These are phyloP conservation scores for Sphaerophoria rueppellii DNA, from an alignment of 2,888 invertebrate genomes.

Conservation along the genomic window DNA sequence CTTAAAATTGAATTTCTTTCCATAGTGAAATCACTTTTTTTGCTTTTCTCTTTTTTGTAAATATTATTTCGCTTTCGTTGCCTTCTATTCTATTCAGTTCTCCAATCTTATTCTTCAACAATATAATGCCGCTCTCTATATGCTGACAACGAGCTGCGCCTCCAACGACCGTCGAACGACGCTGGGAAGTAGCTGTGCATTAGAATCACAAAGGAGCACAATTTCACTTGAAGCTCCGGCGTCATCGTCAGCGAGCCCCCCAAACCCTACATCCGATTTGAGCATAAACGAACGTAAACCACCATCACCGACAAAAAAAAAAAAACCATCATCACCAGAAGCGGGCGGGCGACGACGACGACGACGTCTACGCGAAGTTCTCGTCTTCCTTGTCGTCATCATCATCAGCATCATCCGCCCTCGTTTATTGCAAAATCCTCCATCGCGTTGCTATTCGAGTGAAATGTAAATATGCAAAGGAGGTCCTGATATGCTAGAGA, in stretches of 20 bases:
- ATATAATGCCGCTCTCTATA: conserved; percentile 24
- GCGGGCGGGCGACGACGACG: neutral
- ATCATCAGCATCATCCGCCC: conserved; percentile 63
- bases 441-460: conserved; percentile 62
- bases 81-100: conserved; percentile 33
- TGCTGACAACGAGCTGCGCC: neutral
- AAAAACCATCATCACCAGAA: conserved; percentile 45
- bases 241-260: conserved; percentile 40
- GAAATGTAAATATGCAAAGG: conserved; percentile 72
- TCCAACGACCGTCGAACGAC: too few species aligned
- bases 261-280: conserved; percentile 18
- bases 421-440: conserved; percentile 68
- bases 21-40: conserved; percentile 41
- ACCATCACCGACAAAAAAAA: conserved; percentile 26
- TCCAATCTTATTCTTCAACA: conserved; percentile 49
- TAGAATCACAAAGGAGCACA: conserved; percentile 71
- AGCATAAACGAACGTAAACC: conserved; percentile 23
- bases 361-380: too few species aligned
- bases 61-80: conserved; percentile 5
- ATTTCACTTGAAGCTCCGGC: conserved; percentile 68
- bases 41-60: conserved; percentile 1
- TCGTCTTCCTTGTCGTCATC: conserved; percentile 45
- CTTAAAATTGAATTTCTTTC: conserved; percentile 71
- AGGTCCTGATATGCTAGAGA: conserved; percentile 70
- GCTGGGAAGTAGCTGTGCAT: conserved; percentile 49